Evolutionary conservation across 2,113 vertebrate species (phyloP).

Genomic region (Xiphophorus hellerii): DNA sequence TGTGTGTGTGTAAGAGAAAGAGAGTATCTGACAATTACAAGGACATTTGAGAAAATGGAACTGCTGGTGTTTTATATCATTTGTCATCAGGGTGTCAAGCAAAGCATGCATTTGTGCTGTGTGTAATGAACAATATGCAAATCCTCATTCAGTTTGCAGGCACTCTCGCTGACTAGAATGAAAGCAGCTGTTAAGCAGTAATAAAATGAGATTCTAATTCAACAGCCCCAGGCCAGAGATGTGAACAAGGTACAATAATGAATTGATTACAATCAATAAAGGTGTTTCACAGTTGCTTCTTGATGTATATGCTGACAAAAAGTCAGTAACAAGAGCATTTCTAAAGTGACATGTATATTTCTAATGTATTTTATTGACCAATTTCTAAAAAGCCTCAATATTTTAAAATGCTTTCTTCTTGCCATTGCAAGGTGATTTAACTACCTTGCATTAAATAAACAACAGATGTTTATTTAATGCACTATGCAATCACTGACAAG

Average conservation of each 20-base stretch:
- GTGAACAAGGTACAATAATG: constrained; percentile 7
- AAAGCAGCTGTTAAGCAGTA: constrained; percentile 48
- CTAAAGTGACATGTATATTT: not conserved
- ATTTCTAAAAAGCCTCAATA: not conserved
- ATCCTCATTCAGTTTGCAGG: constrained; percentile 39
- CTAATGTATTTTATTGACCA: not conserved
- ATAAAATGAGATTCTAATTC: constrained; percentile 36
- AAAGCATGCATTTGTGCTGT: constrained; percentile 46
- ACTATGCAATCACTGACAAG: constrained; percentile 3
- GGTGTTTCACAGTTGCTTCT: not conserved
- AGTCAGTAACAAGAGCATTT: not conserved
- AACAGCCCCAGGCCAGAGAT: not conserved
- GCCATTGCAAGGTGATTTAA: constrained; percentile 3
- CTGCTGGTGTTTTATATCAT: constrained; percentile 52
- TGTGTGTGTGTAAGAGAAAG: constrained; percentile 1
- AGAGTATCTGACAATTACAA: constrained; percentile 32
- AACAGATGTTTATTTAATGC: not conserved
- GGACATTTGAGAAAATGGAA: constrained; percentile 50
- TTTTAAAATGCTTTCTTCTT: not conserved
- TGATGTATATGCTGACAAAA: not conserved
- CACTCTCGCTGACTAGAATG: constrained; percentile 35
- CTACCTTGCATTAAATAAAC: not conserved
- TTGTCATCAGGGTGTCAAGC: constrained; percentile 47
- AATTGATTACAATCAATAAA: not conserved
- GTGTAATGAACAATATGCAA: constrained; percentile 61